Conservation (phyloP, 2,797 vertebrate species). For the Poecilia wingei region DNA sequence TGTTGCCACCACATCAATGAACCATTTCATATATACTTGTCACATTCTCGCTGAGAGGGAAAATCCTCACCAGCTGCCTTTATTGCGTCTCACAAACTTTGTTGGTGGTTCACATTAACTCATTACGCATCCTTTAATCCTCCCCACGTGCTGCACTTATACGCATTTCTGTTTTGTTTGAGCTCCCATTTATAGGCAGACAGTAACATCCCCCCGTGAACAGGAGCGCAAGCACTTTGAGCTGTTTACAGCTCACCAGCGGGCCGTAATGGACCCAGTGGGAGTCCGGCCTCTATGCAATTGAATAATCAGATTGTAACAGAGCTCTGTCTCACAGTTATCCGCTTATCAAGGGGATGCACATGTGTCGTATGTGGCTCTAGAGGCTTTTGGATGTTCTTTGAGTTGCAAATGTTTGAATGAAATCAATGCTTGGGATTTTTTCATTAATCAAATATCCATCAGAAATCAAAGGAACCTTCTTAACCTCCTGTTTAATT, state of each 20-base stretch:
- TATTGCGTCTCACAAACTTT: conserved; percentile 29
- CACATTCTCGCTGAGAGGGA: conserved; percentile 27
- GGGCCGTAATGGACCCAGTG: conserved; percentile 50
- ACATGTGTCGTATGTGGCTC: conserved; percentile 12
- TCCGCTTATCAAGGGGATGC: conserved; percentile 49
- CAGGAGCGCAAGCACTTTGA: conserved; percentile 45
- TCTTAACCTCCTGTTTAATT: neutral
- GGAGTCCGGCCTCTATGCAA: conserved; percentile 46
- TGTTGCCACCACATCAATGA: conserved; percentile 28
- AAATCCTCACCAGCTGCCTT: conserved; percentile 24
- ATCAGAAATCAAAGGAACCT: neutral
- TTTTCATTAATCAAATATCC: neutral
- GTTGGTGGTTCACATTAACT: conserved; percentile 39
- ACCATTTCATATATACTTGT: conserved; percentile 39
- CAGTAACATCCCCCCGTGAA: conserved; percentile 36
- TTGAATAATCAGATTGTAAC: conserved; percentile 64
- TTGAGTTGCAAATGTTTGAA: conserved; percentile 12
- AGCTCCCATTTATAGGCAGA: conserved; percentile 52
- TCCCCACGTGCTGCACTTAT: conserved; percentile 12
- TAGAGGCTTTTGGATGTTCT: conserved; percentile 26
- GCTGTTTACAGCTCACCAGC: conserved; percentile 45
- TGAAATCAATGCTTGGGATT: conserved; percentile 9
- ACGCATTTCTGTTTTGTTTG: conserved; percentile 45
- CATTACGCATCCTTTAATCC: conserved; percentile 44
- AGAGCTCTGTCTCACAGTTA: conserved; percentile 55